Evolutionary conservation across 2,888 invertebrate species (phyloP).

Genomic region (Conchocele bisecta): DNA sequence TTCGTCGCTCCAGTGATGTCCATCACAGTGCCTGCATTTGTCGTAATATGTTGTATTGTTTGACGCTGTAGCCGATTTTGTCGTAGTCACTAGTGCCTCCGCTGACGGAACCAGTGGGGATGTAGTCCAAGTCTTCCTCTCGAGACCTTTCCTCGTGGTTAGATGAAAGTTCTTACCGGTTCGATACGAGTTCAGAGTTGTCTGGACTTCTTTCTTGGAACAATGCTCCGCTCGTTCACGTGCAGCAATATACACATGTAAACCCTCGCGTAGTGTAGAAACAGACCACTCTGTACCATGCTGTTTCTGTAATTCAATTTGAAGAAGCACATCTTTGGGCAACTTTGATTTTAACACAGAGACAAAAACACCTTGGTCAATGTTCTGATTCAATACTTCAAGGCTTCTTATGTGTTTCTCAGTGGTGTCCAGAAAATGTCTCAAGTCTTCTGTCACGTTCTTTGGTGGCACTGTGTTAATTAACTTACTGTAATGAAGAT

Average conservation of each 20-base stretch:
- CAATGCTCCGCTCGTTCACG: conserved; percentile 11
- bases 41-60: background rate
- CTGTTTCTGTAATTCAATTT: conserved; percentile 19
- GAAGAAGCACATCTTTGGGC: conserved; percentile 10
- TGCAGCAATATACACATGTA: conserved; percentile 6
- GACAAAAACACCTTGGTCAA: conserved; percentile 22
- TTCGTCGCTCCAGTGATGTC: background rate
- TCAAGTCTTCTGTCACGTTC: background rate
- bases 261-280: background rate
- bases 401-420: conserved; percentile 8
- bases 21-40: conserved; percentile 11
- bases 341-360: conserved; percentile 13
- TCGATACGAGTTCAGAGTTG: background rate
- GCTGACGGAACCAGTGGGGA: background rate
- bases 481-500: conserved; percentile 30
- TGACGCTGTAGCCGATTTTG: no score
- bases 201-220: background rate
- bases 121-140: background rate
- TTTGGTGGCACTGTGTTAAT: conserved; percentile 5
- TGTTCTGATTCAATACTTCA: conserved; percentile 13
- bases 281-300: conserved; percentile 1
- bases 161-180: background rate
- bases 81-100: conserved; percentile 10
- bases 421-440: background rate
- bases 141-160: background rate